phyloP scores from a whole-genome alignment of 2,113 vertebrate genomes.

The Alectura lathami region DNA sequence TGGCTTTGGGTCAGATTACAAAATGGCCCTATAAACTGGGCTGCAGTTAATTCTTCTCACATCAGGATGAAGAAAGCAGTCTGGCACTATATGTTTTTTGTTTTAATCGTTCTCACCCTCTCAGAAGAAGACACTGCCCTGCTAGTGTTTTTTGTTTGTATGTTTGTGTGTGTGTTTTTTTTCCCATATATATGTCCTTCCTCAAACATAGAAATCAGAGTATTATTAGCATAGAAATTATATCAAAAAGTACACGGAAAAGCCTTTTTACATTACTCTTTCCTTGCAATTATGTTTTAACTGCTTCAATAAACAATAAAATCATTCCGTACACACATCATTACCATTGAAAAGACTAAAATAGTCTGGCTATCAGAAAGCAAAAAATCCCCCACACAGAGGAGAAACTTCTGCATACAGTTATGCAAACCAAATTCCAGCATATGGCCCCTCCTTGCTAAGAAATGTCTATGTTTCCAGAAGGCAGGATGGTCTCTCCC shows the following conservation, averaged over 20 bases:
- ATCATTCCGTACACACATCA: constrained; percentile 36
- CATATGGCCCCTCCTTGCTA: background rate
- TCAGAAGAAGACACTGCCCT: background rate
- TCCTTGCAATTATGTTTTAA: constrained; percentile 45
- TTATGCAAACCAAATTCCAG: background rate
- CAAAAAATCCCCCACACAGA: background rate
- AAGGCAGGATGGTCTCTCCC: background rate
- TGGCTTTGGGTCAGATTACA: background rate
- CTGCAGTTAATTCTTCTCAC: background rate
- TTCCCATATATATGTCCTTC: background rate
- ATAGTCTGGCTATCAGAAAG: background rate
- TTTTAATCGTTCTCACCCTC: background rate
- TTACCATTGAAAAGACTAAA: constrained; percentile 50
- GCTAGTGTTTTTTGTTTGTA: background rate
- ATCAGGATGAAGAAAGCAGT: background rate
- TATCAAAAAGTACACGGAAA: background rate
- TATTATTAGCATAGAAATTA: constrained; percentile 7
- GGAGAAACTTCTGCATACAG: background rate
- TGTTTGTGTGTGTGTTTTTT: background rate
- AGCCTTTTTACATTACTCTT: constrained; percentile 33
- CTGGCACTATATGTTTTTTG: background rate
- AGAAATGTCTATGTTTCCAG: background rate
- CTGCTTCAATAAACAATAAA: constrained; percentile 58
- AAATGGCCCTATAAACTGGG: background rate
- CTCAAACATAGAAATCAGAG: background rate